phyloP scores from a whole-genome alignment of 2,797 vertebrate genomes.

The Notamacropus eugenii region DNA sequence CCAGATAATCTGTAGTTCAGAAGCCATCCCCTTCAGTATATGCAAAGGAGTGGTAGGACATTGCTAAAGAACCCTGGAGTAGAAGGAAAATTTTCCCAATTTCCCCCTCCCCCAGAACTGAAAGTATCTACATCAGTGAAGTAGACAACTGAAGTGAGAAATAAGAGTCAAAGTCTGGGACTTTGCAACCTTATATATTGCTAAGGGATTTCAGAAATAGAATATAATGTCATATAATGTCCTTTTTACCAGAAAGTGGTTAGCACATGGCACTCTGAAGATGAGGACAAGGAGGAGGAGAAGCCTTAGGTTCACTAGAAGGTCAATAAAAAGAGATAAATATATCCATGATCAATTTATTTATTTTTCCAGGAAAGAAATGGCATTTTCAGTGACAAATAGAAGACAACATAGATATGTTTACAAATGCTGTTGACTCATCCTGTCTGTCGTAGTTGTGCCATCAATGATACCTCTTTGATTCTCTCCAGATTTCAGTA shows the following conservation, averaged over 20 bases:
- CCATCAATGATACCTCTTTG: background rate
- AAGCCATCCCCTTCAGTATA: background rate
- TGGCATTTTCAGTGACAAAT: background rate
- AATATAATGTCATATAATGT: background rate
- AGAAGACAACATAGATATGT: background rate
- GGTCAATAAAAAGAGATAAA: background rate
- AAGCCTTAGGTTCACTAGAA: background rate
- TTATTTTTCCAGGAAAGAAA: constrained; percentile 17
- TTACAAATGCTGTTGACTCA: background rate
- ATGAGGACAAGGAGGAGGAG: background rate
- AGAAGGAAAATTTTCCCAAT: background rate
- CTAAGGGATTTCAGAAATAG: background rate
- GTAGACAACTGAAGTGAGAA: constrained; percentile 5
- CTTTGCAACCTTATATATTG: background rate
- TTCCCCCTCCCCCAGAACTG: background rate
- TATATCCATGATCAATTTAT: background rate
- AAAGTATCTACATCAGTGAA: background rate
- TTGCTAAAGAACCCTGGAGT: background rate
- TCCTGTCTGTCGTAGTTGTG: constrained; percentile 8
- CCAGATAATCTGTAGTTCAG: background rate
- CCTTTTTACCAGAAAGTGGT: background rate
- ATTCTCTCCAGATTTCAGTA: background rate
- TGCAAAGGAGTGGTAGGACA: background rate
- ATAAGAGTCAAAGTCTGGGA: background rate
- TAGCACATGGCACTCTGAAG: background rate